Base-by-base conservation (phyloP, 2,113 vertebrate genomes). In the Ophiodon elongatus region DNA sequence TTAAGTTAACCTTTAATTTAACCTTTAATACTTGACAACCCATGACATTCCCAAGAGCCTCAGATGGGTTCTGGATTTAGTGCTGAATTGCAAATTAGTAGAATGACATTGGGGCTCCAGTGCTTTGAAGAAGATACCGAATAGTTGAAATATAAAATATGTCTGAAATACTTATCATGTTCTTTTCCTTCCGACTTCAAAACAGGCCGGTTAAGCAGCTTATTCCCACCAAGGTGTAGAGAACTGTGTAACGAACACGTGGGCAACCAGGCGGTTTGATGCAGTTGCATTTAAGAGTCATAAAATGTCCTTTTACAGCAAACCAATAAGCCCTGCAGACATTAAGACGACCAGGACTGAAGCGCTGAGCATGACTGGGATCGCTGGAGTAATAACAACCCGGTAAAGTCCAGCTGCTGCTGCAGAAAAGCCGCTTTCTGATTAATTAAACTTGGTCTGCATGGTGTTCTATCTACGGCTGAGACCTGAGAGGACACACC, bases 231-330 rank as follows among this genome's bases (percentile, higher is more conserved):
- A n/a, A 11, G 23, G 6, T 50, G 41, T 50, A 45, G 8, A 62
- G 19, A 54, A 23, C 66, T 25, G 13, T 31, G 64, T 10, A 52
- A 60, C 41, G 52, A 80, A 64, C 37, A 45, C 31, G 35, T 35
- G 31, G 45, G 73, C 50, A 64, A 27, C 60, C 27, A 35, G 14
- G 33, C 14, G 3, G n/a, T 74, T 70, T 81, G 21, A 52, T 29
- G 23, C 60, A 56, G 29, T n/a, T 76, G 57, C 65, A 63, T 83
- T 71, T 47, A 57, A 64, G 14, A 50, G 56, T 59, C 62, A 35
- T 76, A 77, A 85, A 76, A 33, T 70, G 29, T 17, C 65, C 17
- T 76, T 82, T 87, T 81, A 85, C 45, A 84, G 64, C 27, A 73
- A 85, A 87, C 57, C 69, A 63, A 85, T 80, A 87, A 73, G 19